Conservation (phyloP, 2,888 invertebrate species). For the Steromphala cineraria region DNA sequence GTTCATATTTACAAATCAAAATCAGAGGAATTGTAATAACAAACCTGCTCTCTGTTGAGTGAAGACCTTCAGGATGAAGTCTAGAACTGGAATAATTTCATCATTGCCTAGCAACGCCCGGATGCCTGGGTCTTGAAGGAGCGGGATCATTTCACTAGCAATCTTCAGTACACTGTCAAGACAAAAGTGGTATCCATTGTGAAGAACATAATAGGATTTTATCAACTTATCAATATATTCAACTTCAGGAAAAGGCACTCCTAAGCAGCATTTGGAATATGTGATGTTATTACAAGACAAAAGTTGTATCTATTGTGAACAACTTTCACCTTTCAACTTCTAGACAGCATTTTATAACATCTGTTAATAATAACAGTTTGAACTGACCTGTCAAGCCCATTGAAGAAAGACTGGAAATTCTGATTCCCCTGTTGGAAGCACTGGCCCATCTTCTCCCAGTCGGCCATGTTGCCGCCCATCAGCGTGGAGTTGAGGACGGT, state of each 20-base stretch:
- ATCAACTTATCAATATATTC: too few relatives aligned
- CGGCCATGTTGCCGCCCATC: neutral
- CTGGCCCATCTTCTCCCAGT: neutral
- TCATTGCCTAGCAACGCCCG: slow-evolving; percentile 19
- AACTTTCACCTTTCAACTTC: too few relatives aligned
- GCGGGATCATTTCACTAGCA: slow-evolving; percentile 14
- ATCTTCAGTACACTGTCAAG: slow-evolving; percentile 24
- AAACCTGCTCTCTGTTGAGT: slow-evolving; percentile 17
- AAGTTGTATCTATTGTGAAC: neutral
- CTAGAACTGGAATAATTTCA: slow-evolving; percentile 13
- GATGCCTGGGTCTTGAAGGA: slow-evolving; percentile 22
- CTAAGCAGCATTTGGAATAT: too few relatives aligned
- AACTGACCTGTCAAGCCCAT: slow-evolving; percentile 17
- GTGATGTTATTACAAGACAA: too few relatives aligned
- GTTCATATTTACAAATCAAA: too few relatives aligned
- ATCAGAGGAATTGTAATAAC: too few relatives aligned
- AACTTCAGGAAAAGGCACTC: too few relatives aligned
- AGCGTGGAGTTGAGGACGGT: slow-evolving; percentile 14
- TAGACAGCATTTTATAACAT: too few relatives aligned
- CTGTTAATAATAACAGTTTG: too few relatives aligned
- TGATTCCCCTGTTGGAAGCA: slow-evolving; percentile 10
- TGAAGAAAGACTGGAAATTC: neutral
- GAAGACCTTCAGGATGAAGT: slow-evolving; percentile 23
- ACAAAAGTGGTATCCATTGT: neutral
- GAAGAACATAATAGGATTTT: too few relatives aligned